Evolutionary conservation across 2,888 invertebrate genomes (phyloP).

Genomic region (Drosophila tripunctata): DNA sequence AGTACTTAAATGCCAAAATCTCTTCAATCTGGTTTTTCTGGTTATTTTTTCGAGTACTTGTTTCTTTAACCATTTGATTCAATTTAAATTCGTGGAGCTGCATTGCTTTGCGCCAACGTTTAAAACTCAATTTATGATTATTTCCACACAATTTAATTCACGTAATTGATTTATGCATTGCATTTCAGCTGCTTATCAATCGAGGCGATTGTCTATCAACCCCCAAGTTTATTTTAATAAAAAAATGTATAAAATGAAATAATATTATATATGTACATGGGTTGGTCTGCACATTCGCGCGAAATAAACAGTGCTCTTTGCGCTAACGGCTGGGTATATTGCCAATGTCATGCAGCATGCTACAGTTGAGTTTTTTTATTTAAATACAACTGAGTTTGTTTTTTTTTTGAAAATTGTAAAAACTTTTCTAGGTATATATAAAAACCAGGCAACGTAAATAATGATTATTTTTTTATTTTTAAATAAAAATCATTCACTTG

Average conservation of each 20-base stretch:
- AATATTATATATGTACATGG: not conserved
- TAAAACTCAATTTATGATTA: constrained; percentile 71
- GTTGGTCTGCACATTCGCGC: not conserved
- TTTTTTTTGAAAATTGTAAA: no score
- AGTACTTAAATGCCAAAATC: constrained; percentile 21
- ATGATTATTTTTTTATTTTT: no score
- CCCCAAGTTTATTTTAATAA: constrained; percentile 1
- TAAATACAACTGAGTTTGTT: no score
- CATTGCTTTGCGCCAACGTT: constrained; percentile 44
- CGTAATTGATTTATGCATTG: constrained; percentile 70
- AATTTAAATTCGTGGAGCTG: constrained; percentile 20
- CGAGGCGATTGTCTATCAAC: constrained; percentile 44
- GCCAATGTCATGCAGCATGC: not conserved
- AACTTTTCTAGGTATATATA: no score
- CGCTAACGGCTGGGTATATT: not conserved
- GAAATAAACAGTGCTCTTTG: constrained; percentile 49
- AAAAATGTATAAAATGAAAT: not conserved
- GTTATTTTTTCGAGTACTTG: not conserved
- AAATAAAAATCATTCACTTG: no score
- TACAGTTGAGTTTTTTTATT: not conserved
- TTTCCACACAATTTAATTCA: constrained; percentile 72
- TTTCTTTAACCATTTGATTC: constrained; percentile 10
- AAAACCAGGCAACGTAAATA: no score
- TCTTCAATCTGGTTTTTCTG: constrained; percentile 16
- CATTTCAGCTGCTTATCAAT: constrained; percentile 40